phyloP scores from a whole-genome alignment of 2,113 vertebrate genomes.

The Nothoprocta pentlandii region DNA sequence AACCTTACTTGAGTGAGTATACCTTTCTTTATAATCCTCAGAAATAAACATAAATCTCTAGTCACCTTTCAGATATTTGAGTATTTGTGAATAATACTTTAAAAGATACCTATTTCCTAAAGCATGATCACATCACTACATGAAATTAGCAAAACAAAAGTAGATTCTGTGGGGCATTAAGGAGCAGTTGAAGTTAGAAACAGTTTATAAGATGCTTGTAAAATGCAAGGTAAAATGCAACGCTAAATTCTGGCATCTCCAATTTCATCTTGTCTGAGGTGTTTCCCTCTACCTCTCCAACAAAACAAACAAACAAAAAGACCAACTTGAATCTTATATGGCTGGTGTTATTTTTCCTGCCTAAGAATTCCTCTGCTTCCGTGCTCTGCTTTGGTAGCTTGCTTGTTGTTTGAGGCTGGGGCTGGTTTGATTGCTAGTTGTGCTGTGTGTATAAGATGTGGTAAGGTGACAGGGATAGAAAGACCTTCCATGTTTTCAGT shows the following conservation, averaged over 20 bases:
- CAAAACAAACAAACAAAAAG: no score
- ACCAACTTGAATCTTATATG: not conserved
- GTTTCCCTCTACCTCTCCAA: no score
- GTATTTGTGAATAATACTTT: not conserved
- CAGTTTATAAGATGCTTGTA: not conserved
- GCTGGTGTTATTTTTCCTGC: not conserved
- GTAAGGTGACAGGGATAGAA: not conserved
- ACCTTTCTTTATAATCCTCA: not conserved
- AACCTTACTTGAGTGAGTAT: no score
- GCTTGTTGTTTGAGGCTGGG: no score
- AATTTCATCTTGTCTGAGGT: not conserved
- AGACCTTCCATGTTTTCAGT: not conserved
- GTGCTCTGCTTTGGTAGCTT: not conserved
- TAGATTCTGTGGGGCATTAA: not conserved
- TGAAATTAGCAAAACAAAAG: no score
- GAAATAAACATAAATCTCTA: not conserved
- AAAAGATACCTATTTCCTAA: not conserved
- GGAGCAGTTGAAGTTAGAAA: not conserved
- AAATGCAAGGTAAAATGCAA: not conserved
- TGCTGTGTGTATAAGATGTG: not conserved
- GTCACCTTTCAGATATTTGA: not conserved
- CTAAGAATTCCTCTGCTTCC: not conserved
- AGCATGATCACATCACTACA: not conserved
- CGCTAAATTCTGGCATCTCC: not conserved
- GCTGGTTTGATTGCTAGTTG: not conserved